phyloP scores from a whole-genome alignment of 2,797 vertebrate species.

The Lithobates pipiens region DNA sequence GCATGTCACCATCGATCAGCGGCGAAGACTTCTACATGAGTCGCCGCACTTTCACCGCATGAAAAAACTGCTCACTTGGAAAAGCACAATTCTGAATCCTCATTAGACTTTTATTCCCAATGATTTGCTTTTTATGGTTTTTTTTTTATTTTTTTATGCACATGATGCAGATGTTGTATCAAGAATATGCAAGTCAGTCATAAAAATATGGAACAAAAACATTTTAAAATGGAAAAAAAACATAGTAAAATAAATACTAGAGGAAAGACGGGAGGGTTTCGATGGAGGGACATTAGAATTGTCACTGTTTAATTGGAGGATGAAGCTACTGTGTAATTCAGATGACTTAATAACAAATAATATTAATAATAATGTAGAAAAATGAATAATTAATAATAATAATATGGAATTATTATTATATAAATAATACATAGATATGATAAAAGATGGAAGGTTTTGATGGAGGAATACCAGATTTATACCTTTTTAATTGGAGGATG shows the following conservation, averaged over 20 bases:
- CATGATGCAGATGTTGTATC: slow-evolving; percentile 35
- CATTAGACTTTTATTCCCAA: slow-evolving; percentile 12
- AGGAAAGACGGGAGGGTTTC: neutral
- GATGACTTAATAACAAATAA: no score
- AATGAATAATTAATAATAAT: no score
- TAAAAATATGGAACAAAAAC: neutral
- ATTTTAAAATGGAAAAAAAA: neutral
- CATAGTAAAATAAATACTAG: neutral
- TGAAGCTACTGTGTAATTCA: no score
- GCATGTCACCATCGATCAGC: slow-evolving; percentile 37
- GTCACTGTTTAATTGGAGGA: no score
- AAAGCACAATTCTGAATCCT: slow-evolving; percentile 26
- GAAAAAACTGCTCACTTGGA: slow-evolving; percentile 2
- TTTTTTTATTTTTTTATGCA: neutral
- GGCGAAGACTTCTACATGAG: neutral
- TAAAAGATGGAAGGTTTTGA: no score
- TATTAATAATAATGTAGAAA: no score
- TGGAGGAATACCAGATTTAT: no score
- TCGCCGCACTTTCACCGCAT: neutral
- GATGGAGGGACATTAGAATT: neutral
- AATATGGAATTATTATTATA: no score
- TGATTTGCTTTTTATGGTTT: no score
- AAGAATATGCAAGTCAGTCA: neutral
- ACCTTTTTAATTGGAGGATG: no score
- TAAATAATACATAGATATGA: no score